Conservation (phyloP, 1,140 invertebrate species). For the Drosophila quadrilineata region DNA sequence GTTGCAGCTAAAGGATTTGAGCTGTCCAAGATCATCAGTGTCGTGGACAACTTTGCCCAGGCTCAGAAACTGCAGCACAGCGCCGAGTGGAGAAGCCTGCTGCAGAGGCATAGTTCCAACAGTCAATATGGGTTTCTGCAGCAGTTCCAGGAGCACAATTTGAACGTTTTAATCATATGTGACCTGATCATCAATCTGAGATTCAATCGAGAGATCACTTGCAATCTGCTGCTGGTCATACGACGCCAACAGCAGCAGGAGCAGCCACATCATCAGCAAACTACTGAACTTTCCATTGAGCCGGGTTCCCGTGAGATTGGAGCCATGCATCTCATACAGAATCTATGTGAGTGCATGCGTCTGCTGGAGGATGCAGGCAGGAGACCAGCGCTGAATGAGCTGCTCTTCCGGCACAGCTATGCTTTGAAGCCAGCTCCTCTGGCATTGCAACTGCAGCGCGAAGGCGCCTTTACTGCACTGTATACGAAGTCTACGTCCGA, state of each 20-base stretch:
- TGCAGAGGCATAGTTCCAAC: slow-evolving; percentile 48
- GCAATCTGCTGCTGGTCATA: slow-evolving; percentile 66
- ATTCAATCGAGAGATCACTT: slow-evolving; percentile 71
- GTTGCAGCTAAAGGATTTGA: slow-evolving; percentile 68
- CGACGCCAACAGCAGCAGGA: slow-evolving; percentile 54
- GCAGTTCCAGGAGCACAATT: slow-evolving; percentile 64
- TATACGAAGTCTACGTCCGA: slow-evolving; percentile 43
- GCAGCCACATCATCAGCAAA: neutral
- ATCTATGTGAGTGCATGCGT: slow-evolving; percentile 70
- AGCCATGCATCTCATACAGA: slow-evolving; percentile 58
- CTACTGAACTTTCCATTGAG: neutral
- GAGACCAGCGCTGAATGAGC: slow-evolving; percentile 33
- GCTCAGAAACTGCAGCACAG: slow-evolving; percentile 62
- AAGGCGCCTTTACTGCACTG: slow-evolving; percentile 45
- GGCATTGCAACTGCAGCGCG: slow-evolving; percentile 53
- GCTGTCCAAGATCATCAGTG: slow-evolving; percentile 68
- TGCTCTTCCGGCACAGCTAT: slow-evolving; percentile 55
- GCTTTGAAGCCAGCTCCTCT: slow-evolving; percentile 48
- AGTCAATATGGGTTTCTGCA: slow-evolving; percentile 60
- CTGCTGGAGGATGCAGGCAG: slow-evolving; percentile 43
- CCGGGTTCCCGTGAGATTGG: slow-evolving; percentile 45
- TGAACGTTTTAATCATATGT: slow-evolving; percentile 63
- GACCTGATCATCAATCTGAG: slow-evolving; percentile 72
- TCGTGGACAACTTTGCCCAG: slow-evolving; percentile 79
- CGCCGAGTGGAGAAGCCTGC: slow-evolving; percentile 43